Percentiles rank a stretch among this genome's conserved stretches.
These are phyloP conservation scores for Toxotes jaculatrix DNA, from an alignment of 2,113 vertebrate genomes.

Conservation along the genomic window DNA sequence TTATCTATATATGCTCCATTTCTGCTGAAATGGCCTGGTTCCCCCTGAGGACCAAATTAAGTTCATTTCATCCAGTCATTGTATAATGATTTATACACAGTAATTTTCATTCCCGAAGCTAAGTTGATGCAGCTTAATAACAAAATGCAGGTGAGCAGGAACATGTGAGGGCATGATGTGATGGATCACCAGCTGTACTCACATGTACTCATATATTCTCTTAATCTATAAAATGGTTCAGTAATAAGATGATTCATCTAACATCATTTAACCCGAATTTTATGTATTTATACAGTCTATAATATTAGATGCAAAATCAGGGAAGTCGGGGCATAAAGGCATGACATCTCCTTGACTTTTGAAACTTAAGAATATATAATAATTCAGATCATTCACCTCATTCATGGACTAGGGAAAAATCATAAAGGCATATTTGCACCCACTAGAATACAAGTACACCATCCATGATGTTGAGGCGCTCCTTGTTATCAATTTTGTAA, in stretches of 20 bases:
- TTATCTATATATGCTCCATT: background rate
- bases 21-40: too few relatives aligned
- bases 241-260: background rate
- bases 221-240: background rate
- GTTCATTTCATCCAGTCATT: background rate
- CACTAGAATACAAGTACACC: too few relatives aligned
- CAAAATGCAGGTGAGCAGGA: background rate
- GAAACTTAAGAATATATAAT: too few relatives aligned
- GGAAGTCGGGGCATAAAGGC: too few relatives aligned
- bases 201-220: background rate
- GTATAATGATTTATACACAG: too few relatives aligned
- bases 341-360: background rate
- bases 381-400: too few relatives aligned
- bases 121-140: background rate
- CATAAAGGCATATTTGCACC: too few relatives aligned
- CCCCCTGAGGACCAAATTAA: background rate
- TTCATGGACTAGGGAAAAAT: too few relatives aligned
- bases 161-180: constrained; percentile 12
- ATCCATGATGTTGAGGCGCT: background rate
- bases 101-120: background rate
- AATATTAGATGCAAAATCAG: too few relatives aligned
- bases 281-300: too few relatives aligned
- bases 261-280: background rate
- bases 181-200: background rate
- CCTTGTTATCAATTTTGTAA: background rate